phyloP scores from a whole-genome alignment of 2,113 vertebrate species.

The Heterocephalus glaber region DNA sequence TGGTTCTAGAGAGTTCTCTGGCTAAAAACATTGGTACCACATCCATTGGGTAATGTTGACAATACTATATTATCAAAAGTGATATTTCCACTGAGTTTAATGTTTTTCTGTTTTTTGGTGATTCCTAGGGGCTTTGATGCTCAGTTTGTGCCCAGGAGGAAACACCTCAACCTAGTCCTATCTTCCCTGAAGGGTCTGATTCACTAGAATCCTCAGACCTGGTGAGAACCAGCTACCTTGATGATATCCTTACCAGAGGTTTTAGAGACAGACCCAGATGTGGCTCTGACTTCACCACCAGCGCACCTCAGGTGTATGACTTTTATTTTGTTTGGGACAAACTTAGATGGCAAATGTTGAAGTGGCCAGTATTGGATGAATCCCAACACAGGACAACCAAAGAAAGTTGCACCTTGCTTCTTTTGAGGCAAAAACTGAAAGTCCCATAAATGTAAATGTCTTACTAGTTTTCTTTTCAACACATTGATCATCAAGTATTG shows the following conservation, averaged over 20 bases:
- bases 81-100: not conserved
- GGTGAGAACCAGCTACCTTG: not conserved
- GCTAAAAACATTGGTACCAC: not conserved
- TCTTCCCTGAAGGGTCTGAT: not conserved
- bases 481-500: not conserved
- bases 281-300: not conserved
- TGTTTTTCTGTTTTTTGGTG: not conserved
- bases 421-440: not conserved
- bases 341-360: not conserved
- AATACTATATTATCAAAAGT: not conserved
- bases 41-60: not conserved
- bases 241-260: not conserved
- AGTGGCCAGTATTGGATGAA: not conserved
- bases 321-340: not conserved
- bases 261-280: not conserved
- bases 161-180: not conserved
- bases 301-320: too few relatives aligned
- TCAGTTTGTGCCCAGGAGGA: not conserved
- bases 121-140: not conserved
- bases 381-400: too few relatives aligned
- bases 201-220: not conserved
- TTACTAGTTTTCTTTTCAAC: not conserved
- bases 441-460: not conserved
- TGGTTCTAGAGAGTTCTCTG: not conserved
- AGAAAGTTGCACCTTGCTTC: not conserved